phyloP scores from a whole-genome alignment of 2,113 vertebrate species.

The Enhydra lutris region DNA sequence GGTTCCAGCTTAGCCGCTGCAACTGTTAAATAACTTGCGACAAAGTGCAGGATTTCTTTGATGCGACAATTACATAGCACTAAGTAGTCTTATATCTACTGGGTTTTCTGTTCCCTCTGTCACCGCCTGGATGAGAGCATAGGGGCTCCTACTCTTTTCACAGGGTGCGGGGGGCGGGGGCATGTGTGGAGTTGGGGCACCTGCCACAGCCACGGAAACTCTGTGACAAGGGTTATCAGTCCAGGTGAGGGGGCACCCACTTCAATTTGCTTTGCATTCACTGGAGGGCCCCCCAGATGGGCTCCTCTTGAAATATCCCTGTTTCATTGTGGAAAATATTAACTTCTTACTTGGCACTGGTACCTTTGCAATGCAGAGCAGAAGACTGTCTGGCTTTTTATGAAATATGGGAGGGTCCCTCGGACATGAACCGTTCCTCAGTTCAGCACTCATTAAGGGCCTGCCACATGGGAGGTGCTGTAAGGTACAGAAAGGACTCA shows the following conservation, averaged over 20 bases:
- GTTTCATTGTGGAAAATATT: slow-evolving; percentile 1
- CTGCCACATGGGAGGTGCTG: neutral
- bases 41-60: neutral
- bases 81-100: neutral
- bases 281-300: neutral
- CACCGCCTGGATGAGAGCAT: neutral
- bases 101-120: neutral
- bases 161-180: rapidly evolving
- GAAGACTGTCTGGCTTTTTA: neutral
- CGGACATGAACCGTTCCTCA: neutral
- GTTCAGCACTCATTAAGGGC: neutral
- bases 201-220: neutral
- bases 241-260: neutral
- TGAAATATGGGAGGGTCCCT: neutral
- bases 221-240: neutral
- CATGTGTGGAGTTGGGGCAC: neutral
- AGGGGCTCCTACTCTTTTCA: neutral
- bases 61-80: neutral
- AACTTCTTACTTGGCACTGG: neutral
- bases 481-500: neutral
- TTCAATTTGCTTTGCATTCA: neutral
- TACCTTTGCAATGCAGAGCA: neutral
- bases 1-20: neutral
- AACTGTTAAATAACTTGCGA: slow-evolving; percentile 33
- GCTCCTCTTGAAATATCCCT: neutral